A percentile compares a stretch with the other conserved stretches of the same genome.
Evolutionary conservation across 2,113 vertebrate species (phyloP).

Genomic region (Mohoua ochrocephala): DNA sequence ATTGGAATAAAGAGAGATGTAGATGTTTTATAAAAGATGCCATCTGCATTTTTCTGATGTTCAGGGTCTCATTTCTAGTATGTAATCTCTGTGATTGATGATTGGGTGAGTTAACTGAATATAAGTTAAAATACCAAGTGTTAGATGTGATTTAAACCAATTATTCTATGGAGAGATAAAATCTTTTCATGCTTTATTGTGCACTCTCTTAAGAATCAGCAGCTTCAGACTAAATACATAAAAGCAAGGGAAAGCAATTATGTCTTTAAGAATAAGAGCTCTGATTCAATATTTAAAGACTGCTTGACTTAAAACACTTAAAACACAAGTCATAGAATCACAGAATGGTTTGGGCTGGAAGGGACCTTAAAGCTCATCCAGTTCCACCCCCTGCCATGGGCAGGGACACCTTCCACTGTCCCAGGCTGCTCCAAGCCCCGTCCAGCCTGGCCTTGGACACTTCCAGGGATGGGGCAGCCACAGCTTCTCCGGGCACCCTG

Average conservation of each 20-base stretch:
- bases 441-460: neutral
- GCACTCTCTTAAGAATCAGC: neutral
- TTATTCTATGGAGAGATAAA: neutral
- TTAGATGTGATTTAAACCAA: neutral
- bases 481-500: neutral
- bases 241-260: neutral
- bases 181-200: neutral
- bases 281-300: neutral
- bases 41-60: neutral
- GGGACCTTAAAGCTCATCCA: neutral
- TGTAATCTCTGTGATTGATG: neutral
- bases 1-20: neutral
- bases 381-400: neutral
- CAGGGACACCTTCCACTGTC: rapidly evolving
- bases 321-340: neutral
- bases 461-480: neutral
- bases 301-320: neutral
- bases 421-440: rapidly evolving
- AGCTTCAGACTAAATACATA: neutral
- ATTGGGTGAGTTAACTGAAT: neutral
- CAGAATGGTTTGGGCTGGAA: neutral
- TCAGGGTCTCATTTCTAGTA: neutral
- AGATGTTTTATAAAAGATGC: neutral
- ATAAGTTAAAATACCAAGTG: neutral
- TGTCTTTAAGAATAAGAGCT: neutral